Conservation (phyloP, 92 coral and sea anemone species). For the Zoanthus gigantus region DNA sequence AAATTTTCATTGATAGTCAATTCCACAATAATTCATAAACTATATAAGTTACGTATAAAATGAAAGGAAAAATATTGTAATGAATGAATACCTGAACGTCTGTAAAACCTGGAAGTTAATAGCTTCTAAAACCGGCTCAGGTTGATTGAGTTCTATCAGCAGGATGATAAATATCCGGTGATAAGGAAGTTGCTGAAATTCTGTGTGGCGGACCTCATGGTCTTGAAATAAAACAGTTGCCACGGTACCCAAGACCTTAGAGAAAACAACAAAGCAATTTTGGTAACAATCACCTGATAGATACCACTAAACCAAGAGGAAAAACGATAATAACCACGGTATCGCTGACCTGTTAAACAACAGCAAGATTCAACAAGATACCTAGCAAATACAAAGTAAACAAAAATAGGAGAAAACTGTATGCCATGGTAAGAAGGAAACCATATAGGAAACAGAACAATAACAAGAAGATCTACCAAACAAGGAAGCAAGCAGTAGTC, state of each 20-base stretch:
- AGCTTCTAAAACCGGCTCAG: constrained; percentile 96
- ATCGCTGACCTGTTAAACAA: too few relatives aligned
- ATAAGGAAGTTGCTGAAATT: constrained; percentile 98
- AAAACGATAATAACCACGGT: background rate
- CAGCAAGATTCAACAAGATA: too few relatives aligned
- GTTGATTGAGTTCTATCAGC: constrained; percentile 95
- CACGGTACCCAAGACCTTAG: constrained; percentile 94
- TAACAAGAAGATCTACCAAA: too few relatives aligned
- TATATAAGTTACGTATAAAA: background rate
- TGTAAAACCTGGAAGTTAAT: constrained; percentile 87
- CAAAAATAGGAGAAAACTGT: too few relatives aligned
- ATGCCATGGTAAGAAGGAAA: too few relatives aligned
- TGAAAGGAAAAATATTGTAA: background rate
- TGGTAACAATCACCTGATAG: background rate
- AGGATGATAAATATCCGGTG: constrained; percentile 95
- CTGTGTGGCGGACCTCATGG: constrained; percentile 97
- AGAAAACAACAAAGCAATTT: background rate
- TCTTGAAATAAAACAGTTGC: constrained; percentile 97
- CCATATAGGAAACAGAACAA: too few relatives aligned
- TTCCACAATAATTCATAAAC: too few relatives aligned
- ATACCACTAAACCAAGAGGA: background rate
- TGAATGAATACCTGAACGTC: constrained; percentile 51
- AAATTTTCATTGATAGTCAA: too few relatives aligned
- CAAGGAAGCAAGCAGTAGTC: too few relatives aligned
- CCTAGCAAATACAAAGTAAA: too few relatives aligned